phyloP scores from a whole-genome alignment of 2,888 invertebrate species.

The Hypena proboscidalis region DNA sequence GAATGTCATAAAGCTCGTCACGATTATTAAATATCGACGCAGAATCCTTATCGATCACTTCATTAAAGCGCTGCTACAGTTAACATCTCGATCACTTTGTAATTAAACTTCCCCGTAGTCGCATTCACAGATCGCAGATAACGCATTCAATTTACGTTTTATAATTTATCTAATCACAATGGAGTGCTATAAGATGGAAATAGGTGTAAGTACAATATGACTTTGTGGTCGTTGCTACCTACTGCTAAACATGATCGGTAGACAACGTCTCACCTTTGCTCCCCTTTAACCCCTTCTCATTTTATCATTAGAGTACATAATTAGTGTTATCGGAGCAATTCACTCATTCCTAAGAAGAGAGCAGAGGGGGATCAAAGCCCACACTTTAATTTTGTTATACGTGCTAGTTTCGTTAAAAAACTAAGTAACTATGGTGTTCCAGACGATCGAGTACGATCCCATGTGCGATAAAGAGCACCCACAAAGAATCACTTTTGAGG shows the following conservation, averaged over 20 bases:
- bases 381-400: conserved; percentile 20
- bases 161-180: conserved; percentile 28
- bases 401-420: conserved; percentile 12
- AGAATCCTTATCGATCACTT: conserved; percentile 5
- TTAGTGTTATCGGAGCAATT: conserved; percentile 27
- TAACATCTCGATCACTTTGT: conserved; percentile 8
- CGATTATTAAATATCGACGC: too few relatives aligned
- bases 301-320: conserved; percentile 31
- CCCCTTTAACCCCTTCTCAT: conserved; percentile 52
- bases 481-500: conserved; percentile 90
- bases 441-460: conserved; percentile 77
- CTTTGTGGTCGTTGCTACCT: conserved; percentile 3
- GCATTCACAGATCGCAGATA: too few relatives aligned
- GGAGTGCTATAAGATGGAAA: conserved; percentile 56
- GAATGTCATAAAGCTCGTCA: too few relatives aligned
- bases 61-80: background rate
- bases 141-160: too few relatives aligned
- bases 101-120: conserved; percentile 8
- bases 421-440: conserved; percentile 66
- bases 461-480: conserved; percentile 90
- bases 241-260: conserved; percentile 23
- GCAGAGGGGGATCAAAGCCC: conserved; percentile 28
- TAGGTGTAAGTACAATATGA: conserved; percentile 44
- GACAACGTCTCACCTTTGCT: conserved; percentile 28
- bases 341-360: conserved; percentile 42